Evolutionary conservation across 2,888 invertebrate species (phyloP).

Genomic region (Epirrita christyi): DNA sequence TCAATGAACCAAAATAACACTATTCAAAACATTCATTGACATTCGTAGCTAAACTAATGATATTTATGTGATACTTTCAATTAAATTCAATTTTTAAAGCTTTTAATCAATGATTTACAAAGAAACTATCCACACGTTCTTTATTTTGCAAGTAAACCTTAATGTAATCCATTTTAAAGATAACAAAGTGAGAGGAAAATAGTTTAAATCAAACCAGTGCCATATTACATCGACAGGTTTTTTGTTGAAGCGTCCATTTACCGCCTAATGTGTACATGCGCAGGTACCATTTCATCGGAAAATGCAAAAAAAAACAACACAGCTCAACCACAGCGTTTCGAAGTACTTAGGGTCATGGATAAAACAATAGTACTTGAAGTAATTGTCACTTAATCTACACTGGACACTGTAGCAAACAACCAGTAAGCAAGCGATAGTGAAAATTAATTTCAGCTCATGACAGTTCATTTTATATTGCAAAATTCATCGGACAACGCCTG

Average conservation of each 20-base stretch:
- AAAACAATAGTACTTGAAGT: background rate
- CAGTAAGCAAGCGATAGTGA: background rate
- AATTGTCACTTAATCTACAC: background rate
- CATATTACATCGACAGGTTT: slow-evolving; percentile 37
- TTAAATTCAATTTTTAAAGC: too few relatives aligned
- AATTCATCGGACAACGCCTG: background rate
- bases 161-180: slow-evolving; percentile 9
- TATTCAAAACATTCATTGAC: too few relatives aligned
- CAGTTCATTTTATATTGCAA: background rate
- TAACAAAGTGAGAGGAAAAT: slow-evolving; percentile 21
- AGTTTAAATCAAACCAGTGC: slow-evolving; percentile 22
- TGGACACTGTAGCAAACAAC: background rate
- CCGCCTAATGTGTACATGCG: slow-evolving; percentile 44
- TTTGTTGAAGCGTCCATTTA: slow-evolving; percentile 54
- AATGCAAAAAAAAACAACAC: slow-evolving; percentile 78
- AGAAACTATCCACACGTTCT: too few relatives aligned
- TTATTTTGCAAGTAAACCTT: background rate
- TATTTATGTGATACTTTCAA: too few relatives aligned
- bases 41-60: too few relatives aligned
- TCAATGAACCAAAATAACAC: too few relatives aligned
- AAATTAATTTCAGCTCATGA: background rate
- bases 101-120: too few relatives aligned
- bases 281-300: slow-evolving; percentile 76
- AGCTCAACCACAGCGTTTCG: slow-evolving; percentile 72
- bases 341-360: slow-evolving; percentile 55